Percentiles rank a stretch among this genome's conserved stretches.
Evolutionary conservation across 2,113 vertebrate genomes (phyloP).

Genomic region (Mirounga angustirostris): DNA sequence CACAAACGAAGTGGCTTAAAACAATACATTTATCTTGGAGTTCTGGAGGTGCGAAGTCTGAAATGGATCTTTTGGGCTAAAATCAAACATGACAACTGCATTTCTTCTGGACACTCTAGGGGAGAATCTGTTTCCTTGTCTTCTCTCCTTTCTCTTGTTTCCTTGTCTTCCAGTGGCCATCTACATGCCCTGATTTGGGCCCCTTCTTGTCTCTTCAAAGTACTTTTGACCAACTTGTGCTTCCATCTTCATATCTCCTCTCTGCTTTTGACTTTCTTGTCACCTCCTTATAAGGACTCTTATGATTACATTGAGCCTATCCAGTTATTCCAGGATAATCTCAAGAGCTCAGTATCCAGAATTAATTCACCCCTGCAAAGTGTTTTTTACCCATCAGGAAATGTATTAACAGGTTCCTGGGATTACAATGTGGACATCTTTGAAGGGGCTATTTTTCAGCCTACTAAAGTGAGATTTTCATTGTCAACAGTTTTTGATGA

Average conservation of each 20-base stretch:
- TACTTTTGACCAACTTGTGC: neutral
- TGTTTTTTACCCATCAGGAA: neutral
- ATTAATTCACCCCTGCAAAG: neutral
- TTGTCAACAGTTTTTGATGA: neutral
- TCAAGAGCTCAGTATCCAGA: neutral
- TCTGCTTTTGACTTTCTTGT: neutral
- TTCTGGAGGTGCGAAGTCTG: neutral
- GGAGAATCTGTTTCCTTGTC: neutral
- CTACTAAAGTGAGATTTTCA: neutral
- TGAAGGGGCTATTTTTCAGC: neutral
- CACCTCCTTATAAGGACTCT: neutral
- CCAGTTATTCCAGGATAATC: neutral
- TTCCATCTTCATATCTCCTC: neutral
- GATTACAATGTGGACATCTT: neutral
- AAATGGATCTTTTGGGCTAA: neutral
- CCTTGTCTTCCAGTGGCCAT: no score
- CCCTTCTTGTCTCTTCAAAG: neutral
- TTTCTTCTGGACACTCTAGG: neutral
- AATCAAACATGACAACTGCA: neutral
- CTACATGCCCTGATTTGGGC: no score
- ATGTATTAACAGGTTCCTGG: neutral
- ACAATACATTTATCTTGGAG: neutral
- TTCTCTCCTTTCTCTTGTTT: neutral
- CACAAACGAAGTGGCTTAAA: neutral
- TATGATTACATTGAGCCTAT: neutral